phyloP scores from a whole-genome alignment of 2,888 invertebrate species.

The Heteropelma amictum region DNA sequence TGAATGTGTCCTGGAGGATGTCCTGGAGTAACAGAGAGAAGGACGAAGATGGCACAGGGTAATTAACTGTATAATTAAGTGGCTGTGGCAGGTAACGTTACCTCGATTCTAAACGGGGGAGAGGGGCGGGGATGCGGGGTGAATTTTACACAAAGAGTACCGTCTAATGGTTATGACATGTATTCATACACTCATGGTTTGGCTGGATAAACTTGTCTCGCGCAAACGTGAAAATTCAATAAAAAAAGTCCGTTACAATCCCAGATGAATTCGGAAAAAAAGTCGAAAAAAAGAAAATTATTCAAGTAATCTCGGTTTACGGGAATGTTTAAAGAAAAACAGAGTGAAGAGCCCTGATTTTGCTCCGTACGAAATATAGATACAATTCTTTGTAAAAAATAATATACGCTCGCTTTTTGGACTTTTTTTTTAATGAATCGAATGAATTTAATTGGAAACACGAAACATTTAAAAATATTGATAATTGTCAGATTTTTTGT shows the following conservation, averaged over 20 bases:
- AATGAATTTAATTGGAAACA: too few relatives aligned
- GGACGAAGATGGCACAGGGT: conserved; percentile 15
- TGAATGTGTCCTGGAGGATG: not conserved
- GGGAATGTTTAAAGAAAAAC: not conserved
- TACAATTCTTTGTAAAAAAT: too few relatives aligned
- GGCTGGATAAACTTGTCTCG: conserved; percentile 15
- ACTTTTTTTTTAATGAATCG: too few relatives aligned
- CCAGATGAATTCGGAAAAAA: not conserved
- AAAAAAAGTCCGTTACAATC: conserved; percentile 22
- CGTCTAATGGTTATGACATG: too few relatives aligned
- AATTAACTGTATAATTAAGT: conserved; percentile 51
- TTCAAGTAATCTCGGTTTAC: not conserved
- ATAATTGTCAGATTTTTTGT: too few relatives aligned
- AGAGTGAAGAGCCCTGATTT: too few relatives aligned
- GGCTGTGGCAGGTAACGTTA: conserved; percentile 25
- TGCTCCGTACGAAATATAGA: too few relatives aligned
- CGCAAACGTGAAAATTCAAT: conserved; percentile 39
- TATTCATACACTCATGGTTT: not conserved
- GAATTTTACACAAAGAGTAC: conserved; percentile 14
- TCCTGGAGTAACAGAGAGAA: not conserved
- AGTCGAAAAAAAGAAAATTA: not conserved
- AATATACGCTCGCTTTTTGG: too few relatives aligned
- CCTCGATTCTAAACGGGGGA: conserved; percentile 42
- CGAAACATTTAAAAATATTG: too few relatives aligned
- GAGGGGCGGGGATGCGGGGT: too few relatives aligned